Conservation (phyloP, 2,113 vertebrate species). For the Triplophysa tibetana region DNA sequence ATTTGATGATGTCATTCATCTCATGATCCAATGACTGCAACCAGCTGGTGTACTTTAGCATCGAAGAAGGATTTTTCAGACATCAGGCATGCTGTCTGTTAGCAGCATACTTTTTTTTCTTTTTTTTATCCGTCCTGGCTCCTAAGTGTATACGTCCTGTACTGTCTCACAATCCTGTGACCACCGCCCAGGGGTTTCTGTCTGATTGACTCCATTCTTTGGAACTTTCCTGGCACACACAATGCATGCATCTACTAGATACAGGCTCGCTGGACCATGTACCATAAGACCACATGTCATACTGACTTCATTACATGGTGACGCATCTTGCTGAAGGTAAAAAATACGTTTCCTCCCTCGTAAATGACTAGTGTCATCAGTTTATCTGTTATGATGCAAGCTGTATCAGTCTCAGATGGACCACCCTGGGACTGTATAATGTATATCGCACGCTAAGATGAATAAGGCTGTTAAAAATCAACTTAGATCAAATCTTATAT, state of each 20-base stretch:
- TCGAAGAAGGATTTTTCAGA: constrained; percentile 8
- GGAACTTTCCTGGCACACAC: not conserved
- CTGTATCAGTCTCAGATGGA: not conserved
- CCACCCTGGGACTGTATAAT: not conserved
- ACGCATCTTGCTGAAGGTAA: not conserved
- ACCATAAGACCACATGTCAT: not conserved
- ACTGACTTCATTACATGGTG: not conserved
- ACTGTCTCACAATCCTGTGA: not conserved
- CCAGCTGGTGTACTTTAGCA: constrained; percentile 61
- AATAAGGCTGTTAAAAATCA: too few species aligned
- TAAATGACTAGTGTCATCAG: not conserved
- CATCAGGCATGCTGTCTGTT: not conserved
- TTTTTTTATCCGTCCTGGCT: not conserved
- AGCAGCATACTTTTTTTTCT: too few species aligned
- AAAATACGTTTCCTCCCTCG: not conserved
- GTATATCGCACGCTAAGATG: not conserved
- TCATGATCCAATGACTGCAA: constrained; percentile 69
- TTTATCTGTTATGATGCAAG: not conserved
- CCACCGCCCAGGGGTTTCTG: not conserved
- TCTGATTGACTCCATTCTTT: not conserved
- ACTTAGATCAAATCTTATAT: too few species aligned
- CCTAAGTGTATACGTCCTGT: not conserved
- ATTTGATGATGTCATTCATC: constrained; percentile 65
- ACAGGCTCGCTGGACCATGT: not conserved
- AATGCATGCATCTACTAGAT: not conserved